Evolutionary conservation across 2,113 vertebrate genomes (phyloP).

Genomic region (Tympanuchus pallidicinctus): DNA sequence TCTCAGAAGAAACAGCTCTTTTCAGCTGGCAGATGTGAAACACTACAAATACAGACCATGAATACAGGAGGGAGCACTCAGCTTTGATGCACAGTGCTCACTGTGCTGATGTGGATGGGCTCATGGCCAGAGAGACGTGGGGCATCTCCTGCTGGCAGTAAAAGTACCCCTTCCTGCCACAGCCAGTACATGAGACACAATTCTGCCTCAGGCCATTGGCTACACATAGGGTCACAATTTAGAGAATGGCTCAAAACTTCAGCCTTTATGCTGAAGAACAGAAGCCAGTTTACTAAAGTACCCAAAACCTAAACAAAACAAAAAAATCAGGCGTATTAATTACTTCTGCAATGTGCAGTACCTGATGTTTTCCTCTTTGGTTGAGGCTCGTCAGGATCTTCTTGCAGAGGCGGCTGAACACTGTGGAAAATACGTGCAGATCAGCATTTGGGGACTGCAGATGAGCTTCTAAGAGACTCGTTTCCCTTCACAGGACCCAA

Average conservation of each 20-base stretch:
- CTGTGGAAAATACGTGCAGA: slow-evolving; percentile 63
- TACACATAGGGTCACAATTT: neutral
- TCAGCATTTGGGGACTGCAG: neutral
- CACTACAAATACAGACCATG: rapidly evolving
- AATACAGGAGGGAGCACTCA: neutral
- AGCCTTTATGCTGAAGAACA: neutral
- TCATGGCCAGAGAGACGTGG: neutral
- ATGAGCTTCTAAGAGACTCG: neutral
- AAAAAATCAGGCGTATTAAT: rapidly evolving
- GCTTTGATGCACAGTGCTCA: neutral
- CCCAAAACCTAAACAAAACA: neutral
- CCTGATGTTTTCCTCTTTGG: slow-evolving; percentile 71
- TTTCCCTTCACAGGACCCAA: neutral
- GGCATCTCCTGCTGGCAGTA: neutral
- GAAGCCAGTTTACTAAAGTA: neutral
- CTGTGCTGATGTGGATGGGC: neutral
- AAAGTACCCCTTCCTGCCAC: neutral
- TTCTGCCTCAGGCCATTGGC: neutral
- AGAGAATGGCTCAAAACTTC: neutral
- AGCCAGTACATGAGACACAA: rapidly evolving
- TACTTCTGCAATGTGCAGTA: slow-evolving; percentile 14
- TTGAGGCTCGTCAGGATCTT: slow-evolving; percentile 58
- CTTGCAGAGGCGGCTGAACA: neutral
- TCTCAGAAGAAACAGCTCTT: neutral
- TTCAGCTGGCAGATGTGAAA: neutral